Conservation (phyloP, 1,140 invertebrate genomes). For the Cydia amplana region DNA sequence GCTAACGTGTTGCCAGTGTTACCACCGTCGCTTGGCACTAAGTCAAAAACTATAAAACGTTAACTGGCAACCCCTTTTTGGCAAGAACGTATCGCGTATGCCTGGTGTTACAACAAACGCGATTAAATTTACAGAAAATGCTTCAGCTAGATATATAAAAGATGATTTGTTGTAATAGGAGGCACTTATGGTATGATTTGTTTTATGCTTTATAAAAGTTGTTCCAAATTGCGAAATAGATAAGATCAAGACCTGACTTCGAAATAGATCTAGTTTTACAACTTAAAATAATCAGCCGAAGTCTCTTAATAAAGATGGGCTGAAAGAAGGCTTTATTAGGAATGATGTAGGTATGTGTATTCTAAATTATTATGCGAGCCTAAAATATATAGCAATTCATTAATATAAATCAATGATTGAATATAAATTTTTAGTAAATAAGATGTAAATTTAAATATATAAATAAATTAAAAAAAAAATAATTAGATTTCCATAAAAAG, state of each 20-base stretch:
- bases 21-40: slow-evolving; percentile 43
- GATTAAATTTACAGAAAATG: slow-evolving; percentile 19
- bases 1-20: slow-evolving; percentile 39
- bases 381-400: too few species aligned
- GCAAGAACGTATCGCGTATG: slow-evolving; percentile 34
- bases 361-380: too few species aligned
- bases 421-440: too few species aligned
- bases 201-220: not conserved
- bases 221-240: not conserved
- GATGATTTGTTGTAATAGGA: not conserved
- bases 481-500: too few species aligned
- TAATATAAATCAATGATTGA: too few species aligned
- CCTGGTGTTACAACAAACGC: slow-evolving; percentile 24
- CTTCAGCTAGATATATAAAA: slow-evolving; percentile 5
- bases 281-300: too few species aligned
- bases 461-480: too few species aligned
- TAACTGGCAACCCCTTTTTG: slow-evolving; percentile 38
- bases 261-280: not conserved
- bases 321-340: too few species aligned
- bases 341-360: too few species aligned
- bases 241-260: not conserved
- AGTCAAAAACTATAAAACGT: slow-evolving; percentile 45
- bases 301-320: too few species aligned
- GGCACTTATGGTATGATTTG: not conserved
- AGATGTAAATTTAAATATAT: too few species aligned